Evolutionary conservation across 2,888 invertebrate genomes (phyloP), one percentile per base, ranked within the genome.

Genomic region (Erpobdella octoculata): DNA sequence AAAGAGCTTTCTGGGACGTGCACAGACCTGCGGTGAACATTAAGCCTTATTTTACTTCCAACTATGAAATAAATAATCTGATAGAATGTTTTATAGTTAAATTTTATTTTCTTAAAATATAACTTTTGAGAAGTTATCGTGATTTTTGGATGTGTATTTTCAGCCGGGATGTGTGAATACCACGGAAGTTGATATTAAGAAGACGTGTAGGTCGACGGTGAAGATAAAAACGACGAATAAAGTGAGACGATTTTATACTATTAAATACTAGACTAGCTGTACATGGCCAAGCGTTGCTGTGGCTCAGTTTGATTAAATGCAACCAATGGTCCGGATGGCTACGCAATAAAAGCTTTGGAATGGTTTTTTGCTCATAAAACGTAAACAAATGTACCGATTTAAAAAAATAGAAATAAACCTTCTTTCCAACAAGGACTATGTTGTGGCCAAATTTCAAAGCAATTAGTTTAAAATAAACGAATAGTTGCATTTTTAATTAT

Each of bases 1-100:
- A 98, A 84, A 85, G 97, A 77, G 98, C 98, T 0, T 99, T 99
- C 84, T 98, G 98, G 98, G 98, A 99, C 85, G 95, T 99, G 0
- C 97, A 98, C 83, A 87, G 98, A 80, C 98, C 98, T 12, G 94
- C 96, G 89, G 92, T 93, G 38, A 67, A 46, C 15, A 12, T 48
- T 4, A 67, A 18, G 15, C 15, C 28, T 21, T 62, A 35, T 35
- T 28, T 62, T 5, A 18, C 8, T 35, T 28, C 12, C 33, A 12
- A 18, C 12, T 12, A 31, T 31, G 25, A 2, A 62, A 25, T 62
- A 9, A 58, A 21, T 25, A 58, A 21, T 25, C 9, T 58, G n/a
- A 58, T 58, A 15, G 21, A 15, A 12, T 15, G n/a, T n/a, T n/a
- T n/a, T n/a, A n/a, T n/a, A n/a, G n/a, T n/a, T n/a, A n/a, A n/a